Evolutionary conservation across 1,140 invertebrate species (phyloP).

Genomic region (Microplitis demolitor): DNA sequence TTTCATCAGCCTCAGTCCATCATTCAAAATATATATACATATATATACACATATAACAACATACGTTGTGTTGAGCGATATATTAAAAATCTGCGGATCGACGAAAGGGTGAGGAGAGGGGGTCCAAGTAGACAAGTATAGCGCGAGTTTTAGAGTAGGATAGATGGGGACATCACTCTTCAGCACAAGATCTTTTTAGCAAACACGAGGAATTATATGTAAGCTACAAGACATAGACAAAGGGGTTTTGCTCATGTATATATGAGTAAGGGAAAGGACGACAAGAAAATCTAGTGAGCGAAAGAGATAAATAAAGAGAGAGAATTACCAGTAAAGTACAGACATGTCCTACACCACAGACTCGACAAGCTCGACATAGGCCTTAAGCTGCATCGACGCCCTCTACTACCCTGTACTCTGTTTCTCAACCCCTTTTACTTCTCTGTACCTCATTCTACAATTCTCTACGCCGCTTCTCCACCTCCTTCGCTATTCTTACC

Average conservation of each 20-base stretch:
- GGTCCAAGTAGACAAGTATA: not conserved
- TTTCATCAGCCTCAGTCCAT: not conserved
- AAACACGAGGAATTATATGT: slow-evolving; percentile 17
- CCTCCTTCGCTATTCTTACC: not conserved
- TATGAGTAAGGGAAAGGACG: not conserved
- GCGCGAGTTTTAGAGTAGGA: not conserved
- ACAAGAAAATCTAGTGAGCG: slow-evolving; percentile 9
- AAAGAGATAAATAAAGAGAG: slow-evolving; percentile 30
- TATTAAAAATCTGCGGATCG: not conserved
- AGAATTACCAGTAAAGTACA: slow-evolving; percentile 52
- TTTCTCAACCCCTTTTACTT: slow-evolving; percentile 9
- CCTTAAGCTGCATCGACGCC: slow-evolving; percentile 55
- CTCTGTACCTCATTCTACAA: slow-evolving; percentile 1
- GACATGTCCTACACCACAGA: not conserved
- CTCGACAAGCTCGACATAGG: not conserved
- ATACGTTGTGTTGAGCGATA: not conserved
- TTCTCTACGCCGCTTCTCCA: not conserved
- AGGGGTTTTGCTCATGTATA: not conserved
- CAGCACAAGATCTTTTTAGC: not conserved
- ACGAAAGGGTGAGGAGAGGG: not conserved
- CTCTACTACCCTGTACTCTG: slow-evolving; percentile 28
- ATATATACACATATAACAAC: not conserved
- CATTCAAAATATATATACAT: not conserved
- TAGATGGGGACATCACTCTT: not conserved
- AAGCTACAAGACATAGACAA: slow-evolving; percentile 2